A percentile compares a stretch with the other conserved stretches of the same genome.
Evolutionary conservation across 1,140 invertebrate species (phyloP).

Genomic region (Goniozus legneri): DNA sequence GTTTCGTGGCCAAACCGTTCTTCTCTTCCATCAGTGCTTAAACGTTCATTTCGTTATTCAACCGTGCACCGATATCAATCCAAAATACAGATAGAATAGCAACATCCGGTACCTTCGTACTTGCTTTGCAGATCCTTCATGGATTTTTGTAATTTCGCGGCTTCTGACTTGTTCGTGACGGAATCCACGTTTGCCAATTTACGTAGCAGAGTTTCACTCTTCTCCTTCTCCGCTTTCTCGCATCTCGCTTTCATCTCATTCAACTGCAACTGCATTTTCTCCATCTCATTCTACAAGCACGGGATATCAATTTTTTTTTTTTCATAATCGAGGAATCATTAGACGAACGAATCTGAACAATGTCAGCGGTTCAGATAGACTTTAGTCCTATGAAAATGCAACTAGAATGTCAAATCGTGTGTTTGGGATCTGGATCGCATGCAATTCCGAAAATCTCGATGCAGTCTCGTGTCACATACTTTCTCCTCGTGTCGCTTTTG

Average conservation of each 20-base stretch:
- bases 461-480: too few species aligned
- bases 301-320: slow-evolving; percentile 60
- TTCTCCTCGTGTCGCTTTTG: too few species aligned
- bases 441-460: too few species aligned
- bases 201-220: slow-evolving; percentile 78
- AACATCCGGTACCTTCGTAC: slow-evolving; percentile 71
- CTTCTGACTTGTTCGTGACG: slow-evolving; percentile 67
- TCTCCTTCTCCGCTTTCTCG: slow-evolving; percentile 79
- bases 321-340: too few species aligned
- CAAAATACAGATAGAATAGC: too few species aligned
- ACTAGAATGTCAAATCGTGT: not conserved
- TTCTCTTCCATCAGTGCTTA: slow-evolving; percentile 45
- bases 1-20: slow-evolving; percentile 48
- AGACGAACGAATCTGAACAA: too few species aligned
- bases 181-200: slow-evolving; percentile 73
- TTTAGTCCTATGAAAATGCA: slow-evolving; percentile 4
- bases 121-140: slow-evolving; percentile 79
- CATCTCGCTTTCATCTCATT: slow-evolving; percentile 65
- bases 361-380: slow-evolving; percentile 41
- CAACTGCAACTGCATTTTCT: slow-evolving; percentile 63
- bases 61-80: not conserved
- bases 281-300: slow-evolving; percentile 65
- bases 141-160: slow-evolving; percentile 74
- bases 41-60: not conserved
- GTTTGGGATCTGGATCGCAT: slow-evolving; percentile 16